These are phyloP conservation scores for Phrixothrix hirtus DNA, from an alignment of 2,888 invertebrate genomes.

Conservation along the genomic window DNA sequence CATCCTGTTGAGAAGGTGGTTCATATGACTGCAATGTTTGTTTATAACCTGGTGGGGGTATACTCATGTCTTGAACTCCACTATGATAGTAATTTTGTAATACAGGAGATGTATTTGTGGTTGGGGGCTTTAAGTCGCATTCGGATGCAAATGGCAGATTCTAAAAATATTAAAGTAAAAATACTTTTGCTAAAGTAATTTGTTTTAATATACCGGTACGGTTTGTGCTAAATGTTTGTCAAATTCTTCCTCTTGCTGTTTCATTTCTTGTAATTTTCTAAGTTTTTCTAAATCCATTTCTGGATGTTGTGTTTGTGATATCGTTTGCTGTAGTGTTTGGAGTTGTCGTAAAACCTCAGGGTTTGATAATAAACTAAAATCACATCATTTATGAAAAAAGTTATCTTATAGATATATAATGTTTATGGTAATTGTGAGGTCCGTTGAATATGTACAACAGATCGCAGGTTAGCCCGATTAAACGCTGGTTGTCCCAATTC, in stretches of 20 bases:
- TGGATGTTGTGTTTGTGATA: conserved; percentile 60
- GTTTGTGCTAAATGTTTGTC: conserved; percentile 76
- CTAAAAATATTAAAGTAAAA: conserved; percentile 55
- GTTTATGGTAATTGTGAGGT: too few species aligned
- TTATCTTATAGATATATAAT: too few species aligned
- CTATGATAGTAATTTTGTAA: conserved; percentile 41
- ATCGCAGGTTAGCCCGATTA: too few species aligned
- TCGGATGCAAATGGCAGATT: conserved; percentile 68
- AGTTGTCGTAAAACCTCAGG: conserved; percentile 88
- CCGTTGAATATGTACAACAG: too few species aligned
- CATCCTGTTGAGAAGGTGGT: conserved; percentile 46
- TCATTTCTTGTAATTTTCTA: conserved; percentile 69
- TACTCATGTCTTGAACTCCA: conserved; percentile 55
- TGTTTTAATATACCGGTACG: conserved; percentile 67
- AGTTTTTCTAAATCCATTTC: conserved; percentile 71
- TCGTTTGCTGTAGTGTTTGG: conserved; percentile 66
- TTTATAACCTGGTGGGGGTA: conserved; percentile 62
- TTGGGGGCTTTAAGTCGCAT: conserved; percentile 63
- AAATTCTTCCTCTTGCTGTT: conserved; percentile 74
- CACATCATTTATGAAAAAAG: too few species aligned
- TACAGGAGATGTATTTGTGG: conserved; percentile 43
- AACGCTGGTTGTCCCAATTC: too few species aligned
- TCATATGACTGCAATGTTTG: conserved; percentile 45
- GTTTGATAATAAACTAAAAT: conserved; percentile 74
- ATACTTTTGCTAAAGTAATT: too few species aligned